These are phyloP conservation scores for Tenthredo livida DNA, from an alignment of 2,888 invertebrate species.

Conservation along the genomic window DNA sequence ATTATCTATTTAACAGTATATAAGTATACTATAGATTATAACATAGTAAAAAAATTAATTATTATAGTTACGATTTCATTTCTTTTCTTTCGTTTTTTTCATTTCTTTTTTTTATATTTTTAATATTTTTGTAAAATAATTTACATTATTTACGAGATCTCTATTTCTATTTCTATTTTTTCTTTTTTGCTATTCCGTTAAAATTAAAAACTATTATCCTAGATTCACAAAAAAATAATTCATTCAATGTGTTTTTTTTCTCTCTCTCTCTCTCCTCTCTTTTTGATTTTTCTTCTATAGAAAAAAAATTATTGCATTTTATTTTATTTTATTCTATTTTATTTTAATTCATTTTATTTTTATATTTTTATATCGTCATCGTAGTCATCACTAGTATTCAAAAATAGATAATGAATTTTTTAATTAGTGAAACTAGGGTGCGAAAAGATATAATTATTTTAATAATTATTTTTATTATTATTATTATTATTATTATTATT, in stretches of 20 bases:
- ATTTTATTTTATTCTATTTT: not conserved
- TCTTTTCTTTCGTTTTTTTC: constrained; percentile 32
- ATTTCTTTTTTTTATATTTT: not conserved
- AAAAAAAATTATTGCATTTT: constrained; percentile 15
- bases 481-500: constrained; percentile 56
- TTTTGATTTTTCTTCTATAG: not conserved
- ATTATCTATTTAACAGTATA: constrained; percentile 74
- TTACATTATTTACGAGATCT: constrained; percentile 69
- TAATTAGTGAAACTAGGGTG: constrained; percentile 13
- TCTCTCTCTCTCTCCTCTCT: not conserved
- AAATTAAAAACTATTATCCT: constrained; percentile 57
- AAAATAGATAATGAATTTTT: constrained; percentile 39
- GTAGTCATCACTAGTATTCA: constrained; percentile 5
- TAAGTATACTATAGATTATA: constrained; percentile 60
- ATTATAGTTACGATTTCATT: constrained; percentile 68
- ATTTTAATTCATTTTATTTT: not conserved
- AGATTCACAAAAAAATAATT: constrained; percentile 61
- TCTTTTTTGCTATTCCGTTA: constrained; percentile 67
- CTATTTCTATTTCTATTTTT: constrained; percentile 62
- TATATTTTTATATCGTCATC: not conserved
- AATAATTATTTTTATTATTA: too few species aligned
- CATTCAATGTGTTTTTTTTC: constrained; percentile 49
- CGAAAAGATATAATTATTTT: not conserved
- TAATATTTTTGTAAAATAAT: constrained; percentile 69
- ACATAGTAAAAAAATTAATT: constrained; percentile 72